Evolutionary conservation across 2,113 vertebrate species (phyloP).

Genomic region (Esox niger): DNA sequence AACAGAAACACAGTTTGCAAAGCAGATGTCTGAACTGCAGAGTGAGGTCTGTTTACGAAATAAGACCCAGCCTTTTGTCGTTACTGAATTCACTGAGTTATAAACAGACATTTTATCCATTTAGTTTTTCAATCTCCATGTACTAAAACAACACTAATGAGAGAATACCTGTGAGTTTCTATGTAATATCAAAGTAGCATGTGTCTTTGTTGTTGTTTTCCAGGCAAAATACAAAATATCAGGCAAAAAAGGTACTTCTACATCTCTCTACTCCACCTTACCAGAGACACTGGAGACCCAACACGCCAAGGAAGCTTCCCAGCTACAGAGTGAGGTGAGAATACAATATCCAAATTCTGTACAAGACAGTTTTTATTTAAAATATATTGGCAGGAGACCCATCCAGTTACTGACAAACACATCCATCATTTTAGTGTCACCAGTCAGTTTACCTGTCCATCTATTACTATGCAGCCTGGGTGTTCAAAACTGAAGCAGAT

Average conservation of each 20-base stretch:
- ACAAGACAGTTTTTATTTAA: neutral
- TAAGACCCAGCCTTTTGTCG: no score
- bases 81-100: no score
- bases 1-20: slow-evolving; percentile 23
- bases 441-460: no score
- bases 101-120: no score
- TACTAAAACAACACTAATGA: no score
- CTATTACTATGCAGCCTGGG: no score
- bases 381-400: neutral
- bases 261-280: slow-evolving; percentile 40
- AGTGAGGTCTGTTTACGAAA: slow-evolving; percentile 37
- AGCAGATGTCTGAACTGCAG: slow-evolving; percentile 23
- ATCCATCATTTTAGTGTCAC: no score
- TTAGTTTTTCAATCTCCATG: neutral
- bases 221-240: slow-evolving; percentile 58
- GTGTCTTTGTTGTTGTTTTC: neutral
- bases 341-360: neutral
- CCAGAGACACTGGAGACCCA: no score
- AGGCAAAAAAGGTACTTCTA: slow-evolving; percentile 10
- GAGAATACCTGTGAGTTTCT: no score
- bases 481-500: no score
- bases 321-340: slow-evolving; percentile 85
- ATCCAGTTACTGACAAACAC: no score
- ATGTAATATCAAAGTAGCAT: neutral
- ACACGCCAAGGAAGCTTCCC: slow-evolving; percentile 31